Evolutionary conservation across 2,888 invertebrate species (phyloP).

Genomic region (Pyrrhosoma nymphula): DNA sequence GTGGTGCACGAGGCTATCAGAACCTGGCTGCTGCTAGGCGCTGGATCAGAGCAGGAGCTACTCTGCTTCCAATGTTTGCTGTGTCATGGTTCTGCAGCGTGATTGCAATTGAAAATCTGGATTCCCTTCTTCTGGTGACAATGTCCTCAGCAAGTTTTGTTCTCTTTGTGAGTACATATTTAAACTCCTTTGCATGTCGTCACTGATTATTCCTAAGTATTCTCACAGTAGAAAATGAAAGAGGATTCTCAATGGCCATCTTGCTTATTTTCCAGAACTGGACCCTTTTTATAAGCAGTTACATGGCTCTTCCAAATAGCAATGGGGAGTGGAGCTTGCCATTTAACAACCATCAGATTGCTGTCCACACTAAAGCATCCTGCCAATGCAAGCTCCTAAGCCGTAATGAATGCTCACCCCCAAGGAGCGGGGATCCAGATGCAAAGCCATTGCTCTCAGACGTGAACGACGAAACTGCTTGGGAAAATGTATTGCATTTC

Average conservation of each 20-base stretch:
- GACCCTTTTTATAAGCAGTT: constrained; percentile 70
- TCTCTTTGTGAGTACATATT: constrained; percentile 74
- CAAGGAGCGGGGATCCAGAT: constrained; percentile 67
- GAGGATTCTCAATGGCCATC: not conserved
- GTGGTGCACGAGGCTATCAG: constrained; percentile 48
- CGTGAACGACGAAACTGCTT: constrained; percentile 42
- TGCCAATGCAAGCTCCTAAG: constrained; percentile 51
- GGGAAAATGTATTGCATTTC: constrained; percentile 58
- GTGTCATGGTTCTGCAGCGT: constrained; percentile 88
- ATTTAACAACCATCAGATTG: constrained; percentile 62
- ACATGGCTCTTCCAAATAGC: constrained; percentile 69
- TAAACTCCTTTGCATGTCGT: not conserved
- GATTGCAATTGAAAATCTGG: constrained; percentile 85
- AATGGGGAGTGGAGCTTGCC: constrained; percentile 61
- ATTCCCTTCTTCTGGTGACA: constrained; percentile 75
- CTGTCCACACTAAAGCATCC: not conserved
- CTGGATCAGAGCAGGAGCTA: constrained; percentile 83
- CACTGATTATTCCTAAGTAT: not conserved
- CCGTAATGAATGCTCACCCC: constrained; percentile 51
- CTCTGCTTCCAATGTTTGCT: constrained; percentile 86
- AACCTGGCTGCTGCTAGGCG: constrained; percentile 75
- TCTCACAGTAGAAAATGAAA: too few relatives aligned
- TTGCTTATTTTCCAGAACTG: constrained; percentile 69
- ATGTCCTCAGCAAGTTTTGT: constrained; percentile 75
- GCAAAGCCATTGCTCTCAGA: constrained; percentile 70